Base-by-base conservation (phyloP, 2,113 vertebrate genomes). In the Scartelaos histophorus region DNA sequence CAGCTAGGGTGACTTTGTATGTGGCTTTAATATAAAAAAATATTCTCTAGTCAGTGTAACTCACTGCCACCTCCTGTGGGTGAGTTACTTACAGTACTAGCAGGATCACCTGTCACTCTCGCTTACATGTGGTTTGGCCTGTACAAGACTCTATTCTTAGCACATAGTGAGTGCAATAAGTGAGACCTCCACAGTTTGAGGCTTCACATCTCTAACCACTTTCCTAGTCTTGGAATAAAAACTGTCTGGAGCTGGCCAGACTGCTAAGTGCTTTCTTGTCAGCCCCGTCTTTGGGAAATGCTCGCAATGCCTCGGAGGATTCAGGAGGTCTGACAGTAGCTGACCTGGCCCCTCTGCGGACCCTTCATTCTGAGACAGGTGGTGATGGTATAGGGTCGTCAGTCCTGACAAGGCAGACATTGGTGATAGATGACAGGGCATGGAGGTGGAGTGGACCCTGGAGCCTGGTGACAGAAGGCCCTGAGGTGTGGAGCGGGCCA, bases 1-100 rank as follows among this genome's bases (percentile, higher is more conserved):
- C 73, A 57, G 81, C 74, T 75, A 75, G 51, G 79, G 86, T 80
- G 81, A 83, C 84, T 82, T 73, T 76, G 71, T 75, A 74, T 66
- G 64, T 70, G 53, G 74, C 71, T 70, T 57, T 80, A 54, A 29
- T 89, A 87, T 74, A 87, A 81, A 87, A 81, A 91, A 88, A 90
- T 89, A 92, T 82, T 87, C 85, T 76, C 84, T 84, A 82, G 69
- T 83, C 74, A 66, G 75, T 68, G 79, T 76, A 70, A 75, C 78
- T 73, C 82, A 67, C 86, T 78, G 76, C 81, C 70, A 43, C 77
- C 65, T 15, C 61, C 64, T 75, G 71, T 86, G 82, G 80, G 67
- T 56, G 76, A 84, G 85, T 81, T 69, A 81, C 83, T 69, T 85
- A 85, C 86, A 90, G 90, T 80, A 81, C 88, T 70, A 66, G 74